Evolutionary conservation across 2,797 vertebrate species (phyloP), one percentile per base, ranked within the genome.

Genomic region (Rhincodon typus): DNA sequence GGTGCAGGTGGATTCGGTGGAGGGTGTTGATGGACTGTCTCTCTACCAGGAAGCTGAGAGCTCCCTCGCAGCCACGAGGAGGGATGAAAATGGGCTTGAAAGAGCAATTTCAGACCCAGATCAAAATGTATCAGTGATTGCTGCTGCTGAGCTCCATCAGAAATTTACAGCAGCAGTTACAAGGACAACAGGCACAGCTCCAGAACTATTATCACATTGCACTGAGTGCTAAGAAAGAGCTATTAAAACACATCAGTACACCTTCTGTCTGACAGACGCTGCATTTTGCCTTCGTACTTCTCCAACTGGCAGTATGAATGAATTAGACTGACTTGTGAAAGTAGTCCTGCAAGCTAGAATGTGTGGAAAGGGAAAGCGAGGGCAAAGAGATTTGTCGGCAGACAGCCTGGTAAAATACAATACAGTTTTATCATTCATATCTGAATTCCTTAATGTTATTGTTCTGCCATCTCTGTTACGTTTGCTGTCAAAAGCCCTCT

Each of bases 81-180:
- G 90, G 46, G 0, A 27, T 96, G 69, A 96, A 97, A 97, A 87
- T 95, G 77, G 95, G 95, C 96, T 95, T 96, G 96, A 96, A 96
- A 97, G 91, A 97, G 95, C 96, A 96, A 82, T 96, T 96, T 79
- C 95, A 95, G 0, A 96, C 96, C n/a, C 95, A 96, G 94, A 1
- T 96, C 95, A 96, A 96, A 0, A 96, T 97, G 96, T 96, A 96
- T 96, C 96, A 96, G 6, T 96, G 97, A 38, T 96, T 97, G 46
- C 91, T 96, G 84, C 96, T 97, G 13, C 0, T 97, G 96, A 96
- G 96, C 95, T 97, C 97, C 0, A 96, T 96, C 95, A 96, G 94
- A 95, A 96, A 95, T 38, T 96, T 97, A 96, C 96, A 95, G 0
- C 94, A 96, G 96, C 97, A 97, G 96, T 96, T 97, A 95, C 96